Evolutionary conservation across 2,113 vertebrate species (phyloP).

Genomic region (Halichoeres trimaculatus): DNA sequence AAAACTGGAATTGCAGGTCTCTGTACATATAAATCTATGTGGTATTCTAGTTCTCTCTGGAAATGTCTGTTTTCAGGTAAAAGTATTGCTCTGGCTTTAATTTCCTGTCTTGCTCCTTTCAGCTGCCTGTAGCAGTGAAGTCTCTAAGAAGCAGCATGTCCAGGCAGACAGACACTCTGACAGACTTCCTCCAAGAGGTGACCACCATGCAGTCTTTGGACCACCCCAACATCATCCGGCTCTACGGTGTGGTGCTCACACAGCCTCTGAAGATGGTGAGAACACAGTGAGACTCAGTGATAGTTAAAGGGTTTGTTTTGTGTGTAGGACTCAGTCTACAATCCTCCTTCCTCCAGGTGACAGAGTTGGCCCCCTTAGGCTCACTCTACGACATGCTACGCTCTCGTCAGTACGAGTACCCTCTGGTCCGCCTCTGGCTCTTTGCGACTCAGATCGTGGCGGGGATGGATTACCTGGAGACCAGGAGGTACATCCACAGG

Average conservation of each 20-base stretch:
- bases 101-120: background rate
- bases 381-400: constrained; percentile 87
- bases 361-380: constrained; percentile 87
- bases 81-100: no score
- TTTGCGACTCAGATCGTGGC: constrained; percentile 87
- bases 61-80: no score
- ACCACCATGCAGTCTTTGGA: constrained; percentile 89
- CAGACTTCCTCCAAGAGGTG: constrained; percentile 90
- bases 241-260: constrained; percentile 89
- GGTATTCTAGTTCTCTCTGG: background rate
- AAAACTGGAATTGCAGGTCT: background rate
- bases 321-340: background rate
- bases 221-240: constrained; percentile 88
- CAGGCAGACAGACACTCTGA: constrained; percentile 79
- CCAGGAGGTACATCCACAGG: constrained; percentile 86
- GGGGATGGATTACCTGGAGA: constrained; percentile 90
- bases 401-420: constrained; percentile 77
- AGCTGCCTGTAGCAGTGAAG: constrained; percentile 90
- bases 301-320: background rate
- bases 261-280: constrained; percentile 92
- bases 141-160: constrained; percentile 81
- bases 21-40: background rate
- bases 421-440: constrained; percentile 86
- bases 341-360: constrained; percentile 81
- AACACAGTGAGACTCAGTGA: accelerated